These are phyloP conservation scores for Melanostoma mellinum DNA, from an alignment of 2,888 invertebrate species.

Conservation along the genomic window DNA sequence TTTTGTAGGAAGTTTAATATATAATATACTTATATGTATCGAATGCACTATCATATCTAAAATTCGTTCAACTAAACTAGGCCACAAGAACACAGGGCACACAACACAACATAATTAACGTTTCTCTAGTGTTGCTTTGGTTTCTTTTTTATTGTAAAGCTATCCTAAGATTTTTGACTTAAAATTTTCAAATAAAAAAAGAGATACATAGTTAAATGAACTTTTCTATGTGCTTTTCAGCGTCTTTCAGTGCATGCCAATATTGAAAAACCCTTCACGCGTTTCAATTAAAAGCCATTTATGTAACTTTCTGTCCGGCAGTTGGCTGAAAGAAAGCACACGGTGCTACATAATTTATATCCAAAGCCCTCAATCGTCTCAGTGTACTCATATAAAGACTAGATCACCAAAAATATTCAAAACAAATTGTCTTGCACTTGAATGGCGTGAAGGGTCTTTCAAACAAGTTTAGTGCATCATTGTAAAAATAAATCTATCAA, in stretches of 20 bases:
- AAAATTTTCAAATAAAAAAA: conserved; percentile 32
- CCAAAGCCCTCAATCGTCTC: neutral
- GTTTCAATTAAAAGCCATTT: neutral
- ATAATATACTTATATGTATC: neutral
- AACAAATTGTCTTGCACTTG: neutral
- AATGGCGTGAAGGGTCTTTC: conserved; percentile 2
- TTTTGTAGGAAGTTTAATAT: conserved; percentile 39
- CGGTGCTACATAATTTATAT: neutral
- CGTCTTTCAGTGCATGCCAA: conserved; percentile 54
- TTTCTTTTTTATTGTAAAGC: conserved; percentile 40
- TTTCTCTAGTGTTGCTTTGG: neutral
- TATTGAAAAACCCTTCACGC: conserved; percentile 1
- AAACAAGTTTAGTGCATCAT: conserved; percentile 17
- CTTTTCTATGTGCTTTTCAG: conserved; percentile 36
- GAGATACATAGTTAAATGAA: conserved; percentile 22
- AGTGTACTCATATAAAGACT: neutral
- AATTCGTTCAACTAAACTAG: conserved; percentile 8
- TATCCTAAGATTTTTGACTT: conserved; percentile 27
- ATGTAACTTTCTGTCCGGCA: no score
- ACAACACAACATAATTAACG: conserved; percentile 1
- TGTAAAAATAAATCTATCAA: conserved; percentile 8
- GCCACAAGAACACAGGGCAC: conserved; percentile 12
- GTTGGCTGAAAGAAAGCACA: neutral
- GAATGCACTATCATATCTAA: conserved; percentile 23
- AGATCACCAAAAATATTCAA: neutral